A percentile compares a stretch with the other conserved stretches of the same genome.
These are phyloP conservation scores for Cossypha caffra DNA, from an alignment of 2,797 vertebrate species.

Conservation along the genomic window DNA sequence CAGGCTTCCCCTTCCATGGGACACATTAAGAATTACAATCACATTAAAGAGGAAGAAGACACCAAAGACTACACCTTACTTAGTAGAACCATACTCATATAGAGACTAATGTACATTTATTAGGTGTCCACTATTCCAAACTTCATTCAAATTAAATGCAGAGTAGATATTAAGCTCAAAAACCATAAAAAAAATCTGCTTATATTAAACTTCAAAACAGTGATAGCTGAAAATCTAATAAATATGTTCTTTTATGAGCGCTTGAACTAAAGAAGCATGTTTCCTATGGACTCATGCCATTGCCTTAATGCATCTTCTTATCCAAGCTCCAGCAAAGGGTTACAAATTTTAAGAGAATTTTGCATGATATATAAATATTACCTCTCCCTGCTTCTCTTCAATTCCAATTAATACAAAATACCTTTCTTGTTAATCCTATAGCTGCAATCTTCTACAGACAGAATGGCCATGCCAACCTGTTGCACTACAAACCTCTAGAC, in stretches of 20 bases:
- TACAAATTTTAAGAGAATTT: background rate
- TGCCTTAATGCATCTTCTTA: background rate
- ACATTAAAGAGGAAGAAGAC: background rate
- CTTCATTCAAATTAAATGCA: background rate
- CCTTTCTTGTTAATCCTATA: background rate
- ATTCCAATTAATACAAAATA: background rate
- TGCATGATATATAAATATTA: background rate
- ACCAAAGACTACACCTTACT: background rate
- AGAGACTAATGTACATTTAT: background rate
- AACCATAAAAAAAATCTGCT: background rate
- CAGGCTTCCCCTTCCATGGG: background rate
- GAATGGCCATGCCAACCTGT: background rate
- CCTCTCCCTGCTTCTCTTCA: background rate
- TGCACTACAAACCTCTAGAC: background rate
- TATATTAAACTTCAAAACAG: background rate
- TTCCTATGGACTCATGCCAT: background rate
- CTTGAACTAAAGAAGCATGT: background rate
- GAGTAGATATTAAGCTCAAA: background rate
- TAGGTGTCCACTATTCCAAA: background rate
- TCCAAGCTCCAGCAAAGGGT: background rate
- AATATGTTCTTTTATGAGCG: background rate
- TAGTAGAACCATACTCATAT: background rate
- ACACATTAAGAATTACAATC: background rate
- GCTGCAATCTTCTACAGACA: background rate
- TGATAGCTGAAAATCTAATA: background rate